Evolutionary conservation across 1,140 invertebrate species (phyloP).

Genomic region (Saccostrea glomerata): DNA sequence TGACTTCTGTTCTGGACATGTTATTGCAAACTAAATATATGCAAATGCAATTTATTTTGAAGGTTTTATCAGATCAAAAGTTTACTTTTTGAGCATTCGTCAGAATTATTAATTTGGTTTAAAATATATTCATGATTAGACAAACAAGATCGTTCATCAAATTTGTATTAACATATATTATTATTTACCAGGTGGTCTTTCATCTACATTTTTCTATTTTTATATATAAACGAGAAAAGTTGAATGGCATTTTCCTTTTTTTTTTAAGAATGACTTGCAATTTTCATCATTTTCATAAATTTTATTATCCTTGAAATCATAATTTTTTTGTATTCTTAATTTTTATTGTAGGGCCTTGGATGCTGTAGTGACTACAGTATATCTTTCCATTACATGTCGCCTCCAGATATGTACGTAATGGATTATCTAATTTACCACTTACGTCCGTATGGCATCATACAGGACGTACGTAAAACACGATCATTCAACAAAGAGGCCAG

Average conservation of each 20-base stretch:
- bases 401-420: conserved; percentile 47
- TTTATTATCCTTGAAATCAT: too few relatives aligned
- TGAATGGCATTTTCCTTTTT: too few relatives aligned
- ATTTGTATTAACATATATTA: neutral
- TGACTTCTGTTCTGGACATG: too few relatives aligned
- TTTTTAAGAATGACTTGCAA: too few relatives aligned
- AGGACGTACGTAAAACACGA: conserved; percentile 19
- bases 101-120: too few relatives aligned
- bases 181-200: neutral
- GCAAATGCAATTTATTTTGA: too few relatives aligned
- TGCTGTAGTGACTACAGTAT: conserved; percentile 54
- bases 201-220: neutral
- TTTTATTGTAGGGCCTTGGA: conserved; percentile 38
- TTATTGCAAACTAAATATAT: too few relatives aligned
- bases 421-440: conserved; percentile 57
- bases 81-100: too few relatives aligned
- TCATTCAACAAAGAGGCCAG: neutral
- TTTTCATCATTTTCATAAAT: too few relatives aligned
- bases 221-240: neutral
- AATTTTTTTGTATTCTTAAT: neutral
- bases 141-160: neutral
- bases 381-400: conserved; percentile 51
- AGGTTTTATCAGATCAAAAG: too few relatives aligned
- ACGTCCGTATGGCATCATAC: conserved; percentile 9
- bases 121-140: conserved; percentile 1